phyloP scores from a whole-genome alignment of 1,140 invertebrate genomes.

The Cydia amplana region DNA sequence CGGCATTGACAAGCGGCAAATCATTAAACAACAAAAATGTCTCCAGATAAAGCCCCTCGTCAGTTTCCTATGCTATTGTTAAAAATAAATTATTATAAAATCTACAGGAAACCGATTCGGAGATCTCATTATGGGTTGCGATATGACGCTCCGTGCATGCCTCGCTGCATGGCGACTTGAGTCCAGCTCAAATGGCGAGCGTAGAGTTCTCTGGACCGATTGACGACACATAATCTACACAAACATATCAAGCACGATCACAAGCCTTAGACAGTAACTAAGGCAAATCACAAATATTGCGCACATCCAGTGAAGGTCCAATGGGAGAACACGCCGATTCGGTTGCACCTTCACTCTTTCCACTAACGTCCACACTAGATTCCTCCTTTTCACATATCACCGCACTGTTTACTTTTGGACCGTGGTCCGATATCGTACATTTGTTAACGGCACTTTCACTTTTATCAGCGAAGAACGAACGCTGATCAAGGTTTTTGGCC shows the following conservation, averaged over 20 bases:
- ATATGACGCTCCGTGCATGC: conserved; percentile 70
- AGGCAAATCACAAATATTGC: conserved; percentile 77
- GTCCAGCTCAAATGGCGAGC: conserved; percentile 76
- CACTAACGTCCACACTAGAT: conserved; percentile 53
- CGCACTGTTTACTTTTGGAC: conserved; percentile 69
- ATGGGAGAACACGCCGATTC: conserved; percentile 59
- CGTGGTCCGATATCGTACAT: conserved; percentile 60
- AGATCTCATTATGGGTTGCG: conserved; percentile 72
- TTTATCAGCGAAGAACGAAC: conserved; percentile 73
- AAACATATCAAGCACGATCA: conserved; percentile 55
- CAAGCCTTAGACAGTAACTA: conserved; percentile 73
- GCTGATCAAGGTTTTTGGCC: conserved; percentile 66
- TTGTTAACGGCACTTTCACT: conserved; percentile 74
- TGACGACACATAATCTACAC: conserved; percentile 57
- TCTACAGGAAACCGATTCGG: conserved; percentile 78
- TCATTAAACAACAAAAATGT: conserved; percentile 45
- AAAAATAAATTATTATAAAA: conserved; percentile 78
- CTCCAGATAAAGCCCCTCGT: conserved; percentile 72
- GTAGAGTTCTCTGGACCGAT: conserved; percentile 59
- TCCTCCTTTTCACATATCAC: conserved; percentile 64
- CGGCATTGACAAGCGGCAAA: conserved; percentile 56
- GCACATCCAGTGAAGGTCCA: conserved; percentile 53
- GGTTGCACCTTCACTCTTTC: conserved; percentile 63
- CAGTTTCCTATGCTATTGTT: conserved; percentile 73
- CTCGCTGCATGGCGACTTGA: conserved; percentile 71